Conservation (phyloP, 2,113 vertebrate species). For the Ceuthmochares aereus region DNA sequence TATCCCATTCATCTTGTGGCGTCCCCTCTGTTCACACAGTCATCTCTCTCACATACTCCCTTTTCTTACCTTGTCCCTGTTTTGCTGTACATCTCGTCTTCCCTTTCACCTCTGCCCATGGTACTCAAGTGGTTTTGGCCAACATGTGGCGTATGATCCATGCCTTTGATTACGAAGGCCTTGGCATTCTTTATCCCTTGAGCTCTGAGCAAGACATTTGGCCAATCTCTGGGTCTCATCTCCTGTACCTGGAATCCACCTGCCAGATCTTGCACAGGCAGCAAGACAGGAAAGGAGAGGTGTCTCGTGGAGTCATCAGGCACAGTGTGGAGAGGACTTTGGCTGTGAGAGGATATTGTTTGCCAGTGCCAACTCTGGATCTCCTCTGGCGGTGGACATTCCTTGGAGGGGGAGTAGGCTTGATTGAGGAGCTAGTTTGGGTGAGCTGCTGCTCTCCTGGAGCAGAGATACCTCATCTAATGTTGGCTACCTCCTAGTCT, state of each 20-base stretch:
- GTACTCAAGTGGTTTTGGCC: not conserved
- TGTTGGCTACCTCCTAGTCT: not conserved
- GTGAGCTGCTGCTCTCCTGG: not conserved
- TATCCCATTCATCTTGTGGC: not conserved
- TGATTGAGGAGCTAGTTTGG: not conserved
- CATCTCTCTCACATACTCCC: not conserved
- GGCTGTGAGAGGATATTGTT: not conserved
- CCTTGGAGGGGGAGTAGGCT: not conserved
- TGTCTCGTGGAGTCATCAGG: not conserved
- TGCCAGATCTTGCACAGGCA: not conserved
- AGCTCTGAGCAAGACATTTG: not conserved
- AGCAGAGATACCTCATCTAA: not conserved
- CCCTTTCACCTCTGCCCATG: not conserved
- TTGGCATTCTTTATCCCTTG: not conserved
- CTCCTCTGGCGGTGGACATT: not conserved
- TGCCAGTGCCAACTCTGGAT: not conserved
- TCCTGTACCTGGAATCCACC: not conserved
- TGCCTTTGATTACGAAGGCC: not conserved
- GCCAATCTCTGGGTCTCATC: not conserved
- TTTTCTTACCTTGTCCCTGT: not conserved
- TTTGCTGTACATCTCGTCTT: not conserved
- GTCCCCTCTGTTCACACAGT: not conserved
- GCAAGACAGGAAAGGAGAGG: not conserved
- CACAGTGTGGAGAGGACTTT: not conserved
- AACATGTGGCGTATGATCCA: not conserved